phyloP scores from a whole-genome alignment of 2,888 invertebrate genomes.

The Philereme vetulata region DNA sequence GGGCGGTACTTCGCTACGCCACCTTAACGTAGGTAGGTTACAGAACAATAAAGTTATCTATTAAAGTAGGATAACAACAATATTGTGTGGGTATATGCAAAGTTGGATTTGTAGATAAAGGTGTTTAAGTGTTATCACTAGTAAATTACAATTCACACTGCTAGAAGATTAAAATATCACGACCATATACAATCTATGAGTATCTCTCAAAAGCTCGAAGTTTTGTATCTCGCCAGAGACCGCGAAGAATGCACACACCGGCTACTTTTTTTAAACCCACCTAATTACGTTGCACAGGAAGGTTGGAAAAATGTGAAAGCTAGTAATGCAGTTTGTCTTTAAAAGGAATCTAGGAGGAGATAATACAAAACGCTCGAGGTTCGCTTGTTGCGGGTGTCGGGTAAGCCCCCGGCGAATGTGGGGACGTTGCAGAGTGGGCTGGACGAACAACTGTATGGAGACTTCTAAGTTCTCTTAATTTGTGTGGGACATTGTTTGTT shows the following conservation, averaged over 20 bases:
- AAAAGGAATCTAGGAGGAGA: slow-evolving; percentile 58
- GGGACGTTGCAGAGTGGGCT: slow-evolving; percentile 44
- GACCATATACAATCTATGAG: background rate
- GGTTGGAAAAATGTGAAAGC: slow-evolving; percentile 30
- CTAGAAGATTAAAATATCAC: no score
- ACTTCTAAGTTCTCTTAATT: slow-evolving; percentile 6
- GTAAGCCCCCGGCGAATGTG: slow-evolving; percentile 51
- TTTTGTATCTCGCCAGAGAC: slow-evolving; percentile 9
- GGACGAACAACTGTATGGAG: slow-evolving; percentile 34
- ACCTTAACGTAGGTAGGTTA: no score
- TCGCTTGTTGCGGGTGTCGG: slow-evolving; percentile 43
- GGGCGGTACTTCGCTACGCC: no score
- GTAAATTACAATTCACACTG: no score
- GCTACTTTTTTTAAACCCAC: slow-evolving; percentile 26
- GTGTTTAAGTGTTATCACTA: no score
- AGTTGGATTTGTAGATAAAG: no score
- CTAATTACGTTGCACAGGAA: slow-evolving; percentile 31
- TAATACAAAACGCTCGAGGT: slow-evolving; percentile 60
- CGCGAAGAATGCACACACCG: slow-evolving; percentile 17
- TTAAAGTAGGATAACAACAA: no score
- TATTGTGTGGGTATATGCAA: no score
- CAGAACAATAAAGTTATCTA: no score
- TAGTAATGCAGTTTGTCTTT: slow-evolving; percentile 37
- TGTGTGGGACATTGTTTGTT: no score
- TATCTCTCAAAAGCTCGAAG: slow-evolving; percentile 11